These are phyloP conservation scores for Luperina testacea DNA, from an alignment of 2,888 invertebrate genomes.

Conservation along the genomic window DNA sequence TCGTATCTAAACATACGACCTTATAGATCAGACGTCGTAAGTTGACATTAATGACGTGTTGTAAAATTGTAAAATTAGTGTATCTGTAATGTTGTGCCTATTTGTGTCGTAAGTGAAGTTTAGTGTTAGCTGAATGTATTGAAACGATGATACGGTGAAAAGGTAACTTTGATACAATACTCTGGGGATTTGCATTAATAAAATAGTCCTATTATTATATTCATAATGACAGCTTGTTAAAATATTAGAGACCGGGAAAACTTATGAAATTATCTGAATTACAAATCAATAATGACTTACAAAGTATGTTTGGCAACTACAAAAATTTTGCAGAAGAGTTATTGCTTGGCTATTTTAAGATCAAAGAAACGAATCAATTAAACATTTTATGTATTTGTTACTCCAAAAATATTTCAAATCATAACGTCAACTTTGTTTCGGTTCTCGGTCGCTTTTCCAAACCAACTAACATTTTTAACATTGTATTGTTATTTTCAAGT, in stretches of 20 bases:
- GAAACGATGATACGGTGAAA: conserved; percentile 13
- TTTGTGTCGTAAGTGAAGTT: conserved; percentile 24
- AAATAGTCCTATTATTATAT: background rate
- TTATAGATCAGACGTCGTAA: conserved; percentile 9
- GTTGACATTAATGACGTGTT: conserved; percentile 5
- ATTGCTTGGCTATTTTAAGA: background rate
- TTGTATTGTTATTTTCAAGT: no score
- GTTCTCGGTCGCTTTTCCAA: background rate
- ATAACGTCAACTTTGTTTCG: background rate
- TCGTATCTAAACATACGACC: conserved; percentile 14
- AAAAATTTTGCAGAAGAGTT: background rate
- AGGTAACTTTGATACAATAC: background rate
- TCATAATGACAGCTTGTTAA: background rate
- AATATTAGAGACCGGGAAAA: background rate
- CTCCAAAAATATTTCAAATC: background rate
- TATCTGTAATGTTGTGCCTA: background rate
- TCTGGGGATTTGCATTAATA: background rate
- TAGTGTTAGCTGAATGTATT: conserved; percentile 5
- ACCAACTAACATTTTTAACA: background rate
- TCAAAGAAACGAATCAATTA: background rate
- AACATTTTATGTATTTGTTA: background rate
- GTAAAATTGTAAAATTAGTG: conserved; percentile 24
- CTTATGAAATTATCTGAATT: background rate
- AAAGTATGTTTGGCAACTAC: no score
- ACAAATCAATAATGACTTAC: background rate